A percentile compares a stretch with the other conserved stretches of the same genome.
Conservation (phyloP, 2,113 vertebrate species). For the Condylura cristata region DNA sequence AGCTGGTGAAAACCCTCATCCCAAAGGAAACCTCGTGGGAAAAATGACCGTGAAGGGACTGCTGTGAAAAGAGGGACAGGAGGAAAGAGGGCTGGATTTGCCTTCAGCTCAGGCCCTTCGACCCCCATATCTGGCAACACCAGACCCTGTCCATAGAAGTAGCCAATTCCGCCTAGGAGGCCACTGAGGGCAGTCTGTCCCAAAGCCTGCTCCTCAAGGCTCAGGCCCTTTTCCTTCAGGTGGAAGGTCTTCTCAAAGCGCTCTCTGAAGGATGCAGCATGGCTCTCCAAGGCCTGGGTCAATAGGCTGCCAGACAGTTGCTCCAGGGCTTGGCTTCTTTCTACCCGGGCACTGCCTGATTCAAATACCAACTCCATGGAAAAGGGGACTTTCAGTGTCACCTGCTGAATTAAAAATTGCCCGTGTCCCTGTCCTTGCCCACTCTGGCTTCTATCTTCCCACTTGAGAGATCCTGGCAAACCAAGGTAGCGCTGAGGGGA, state of each 20-base stretch:
- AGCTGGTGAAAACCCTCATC: slow-evolving; percentile 98
- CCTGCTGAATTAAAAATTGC: slow-evolving; percentile 94
- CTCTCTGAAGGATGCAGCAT: slow-evolving; percentile 82
- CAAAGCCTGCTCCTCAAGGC: slow-evolving; percentile 85
- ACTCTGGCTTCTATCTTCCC: slow-evolving; percentile 78
- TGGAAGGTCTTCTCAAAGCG: slow-evolving; percentile 92
- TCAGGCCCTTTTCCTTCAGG: slow-evolving; percentile 88
- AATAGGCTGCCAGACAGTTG: slow-evolving; percentile 86
- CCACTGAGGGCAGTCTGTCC: slow-evolving; percentile 93
- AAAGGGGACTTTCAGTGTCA: slow-evolving; percentile 91
- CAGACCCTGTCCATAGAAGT: slow-evolving; percentile 93
- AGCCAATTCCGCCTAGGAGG: slow-evolving; percentile 94
- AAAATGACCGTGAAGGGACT: slow-evolving; percentile 96
- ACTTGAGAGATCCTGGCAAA: slow-evolving; percentile 80
- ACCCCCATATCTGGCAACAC: slow-evolving; percentile 86
- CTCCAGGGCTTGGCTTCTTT: slow-evolving; percentile 74
- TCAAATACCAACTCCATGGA: slow-evolving; percentile 93
- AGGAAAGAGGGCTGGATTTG: slow-evolving; percentile 84
- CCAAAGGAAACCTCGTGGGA: slow-evolving; percentile 97
- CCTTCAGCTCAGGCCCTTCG: slow-evolving; percentile 75
- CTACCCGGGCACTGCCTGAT: slow-evolving; percentile 87
- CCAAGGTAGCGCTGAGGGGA: slow-evolving; percentile 87
- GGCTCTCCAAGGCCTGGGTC: slow-evolving; percentile 85
- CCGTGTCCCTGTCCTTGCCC: slow-evolving; percentile 49
- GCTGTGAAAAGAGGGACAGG: slow-evolving; percentile 90